Percentiles rank a stretch among this genome's conserved stretches.
These are phyloP conservation scores for Heteropelma amictum DNA, from an alignment of 2,888 invertebrate genomes.

Conservation along the genomic window DNA sequence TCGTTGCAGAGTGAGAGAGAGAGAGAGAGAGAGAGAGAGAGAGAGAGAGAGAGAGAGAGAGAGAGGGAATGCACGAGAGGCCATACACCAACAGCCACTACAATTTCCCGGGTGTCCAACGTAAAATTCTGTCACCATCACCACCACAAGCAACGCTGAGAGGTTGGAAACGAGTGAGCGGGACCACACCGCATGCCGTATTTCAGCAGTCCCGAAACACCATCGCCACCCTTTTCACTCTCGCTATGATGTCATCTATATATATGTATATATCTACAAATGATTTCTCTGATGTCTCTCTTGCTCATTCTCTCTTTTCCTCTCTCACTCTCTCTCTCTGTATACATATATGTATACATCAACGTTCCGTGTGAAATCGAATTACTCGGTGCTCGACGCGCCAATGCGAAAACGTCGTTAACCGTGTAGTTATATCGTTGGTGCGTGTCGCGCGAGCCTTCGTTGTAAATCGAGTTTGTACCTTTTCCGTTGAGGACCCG, in stretches of 20 bases:
- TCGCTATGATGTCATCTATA: slow-evolving; percentile 41
- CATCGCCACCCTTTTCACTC: slow-evolving; percentile 52
- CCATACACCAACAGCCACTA: slow-evolving; percentile 19
- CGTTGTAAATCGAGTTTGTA: slow-evolving; percentile 73
- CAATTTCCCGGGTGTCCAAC: slow-evolving; percentile 44
- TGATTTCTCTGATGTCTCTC: slow-evolving; percentile 9
- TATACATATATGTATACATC: background rate
- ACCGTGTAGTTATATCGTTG: slow-evolving; percentile 73
- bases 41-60: too few species aligned
- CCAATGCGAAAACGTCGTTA: slow-evolving; percentile 75
- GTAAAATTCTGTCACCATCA: slow-evolving; percentile 58
- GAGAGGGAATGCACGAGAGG: background rate
- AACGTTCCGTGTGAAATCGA: slow-evolving; percentile 65
- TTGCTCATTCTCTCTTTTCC: too few species aligned
- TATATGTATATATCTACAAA: background rate
- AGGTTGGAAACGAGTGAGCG: slow-evolving; percentile 35
- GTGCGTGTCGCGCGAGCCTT: slow-evolving; percentile 71
- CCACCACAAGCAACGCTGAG: slow-evolving; percentile 20
- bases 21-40: too few species aligned
- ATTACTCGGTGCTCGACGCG: slow-evolving; percentile 74
- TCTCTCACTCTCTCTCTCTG: slow-evolving; percentile 57
- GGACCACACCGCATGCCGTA: slow-evolving; percentile 49
- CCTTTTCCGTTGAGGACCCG: slow-evolving; percentile 59
- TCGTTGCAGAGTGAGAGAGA: slow-evolving; percentile 18
- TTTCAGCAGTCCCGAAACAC: slow-evolving; percentile 52